These are phyloP conservation scores for Temnothorax longispinosus DNA, from an alignment of 1,140 invertebrate genomes.

Conservation along the genomic window DNA sequence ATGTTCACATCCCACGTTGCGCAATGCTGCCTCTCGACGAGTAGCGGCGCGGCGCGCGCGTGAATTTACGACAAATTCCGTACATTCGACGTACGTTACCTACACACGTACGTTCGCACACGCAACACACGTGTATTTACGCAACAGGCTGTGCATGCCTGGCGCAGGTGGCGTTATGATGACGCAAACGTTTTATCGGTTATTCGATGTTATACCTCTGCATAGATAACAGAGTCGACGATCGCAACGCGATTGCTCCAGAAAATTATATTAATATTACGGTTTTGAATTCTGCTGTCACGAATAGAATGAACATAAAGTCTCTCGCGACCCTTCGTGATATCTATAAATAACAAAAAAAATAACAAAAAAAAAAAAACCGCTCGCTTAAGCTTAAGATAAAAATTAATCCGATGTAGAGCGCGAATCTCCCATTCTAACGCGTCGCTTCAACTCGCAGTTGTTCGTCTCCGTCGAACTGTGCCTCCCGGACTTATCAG, in stretches of 20 bases:
- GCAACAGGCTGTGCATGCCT: slow-evolving; percentile 63
- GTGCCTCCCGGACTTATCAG: slow-evolving; percentile 22
- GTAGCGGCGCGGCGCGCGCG: not conserved
- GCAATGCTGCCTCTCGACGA: slow-evolving; percentile 28
- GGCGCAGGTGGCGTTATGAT: slow-evolving; percentile 76
- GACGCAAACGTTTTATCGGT: slow-evolving; percentile 74
- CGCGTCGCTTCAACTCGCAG: not conserved
- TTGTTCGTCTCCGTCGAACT: not conserved
- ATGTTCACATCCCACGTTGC: slow-evolving; percentile 14
- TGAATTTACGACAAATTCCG: slow-evolving; percentile 54
- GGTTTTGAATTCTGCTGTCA: not conserved
- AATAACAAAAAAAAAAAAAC: not conserved
- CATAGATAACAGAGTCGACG: slow-evolving; percentile 57
- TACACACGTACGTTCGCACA: slow-evolving; percentile 1
- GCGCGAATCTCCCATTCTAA: not conserved
- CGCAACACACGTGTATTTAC: slow-evolving; percentile 62
- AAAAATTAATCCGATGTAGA: not conserved
- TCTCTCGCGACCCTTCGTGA: not conserved
- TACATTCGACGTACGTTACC: slow-evolving; percentile 23
- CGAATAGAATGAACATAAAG: not conserved
- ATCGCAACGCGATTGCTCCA: slow-evolving; percentile 56
- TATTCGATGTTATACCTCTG: slow-evolving; percentile 45
- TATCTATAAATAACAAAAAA: not conserved
- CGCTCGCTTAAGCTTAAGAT: not conserved
- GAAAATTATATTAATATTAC: not conserved